A percentile compares a stretch with the other conserved stretches of the same genome.
phyloP scores from a whole-genome alignment of 2,888 invertebrate species.

The Atrina japonica region DNA sequence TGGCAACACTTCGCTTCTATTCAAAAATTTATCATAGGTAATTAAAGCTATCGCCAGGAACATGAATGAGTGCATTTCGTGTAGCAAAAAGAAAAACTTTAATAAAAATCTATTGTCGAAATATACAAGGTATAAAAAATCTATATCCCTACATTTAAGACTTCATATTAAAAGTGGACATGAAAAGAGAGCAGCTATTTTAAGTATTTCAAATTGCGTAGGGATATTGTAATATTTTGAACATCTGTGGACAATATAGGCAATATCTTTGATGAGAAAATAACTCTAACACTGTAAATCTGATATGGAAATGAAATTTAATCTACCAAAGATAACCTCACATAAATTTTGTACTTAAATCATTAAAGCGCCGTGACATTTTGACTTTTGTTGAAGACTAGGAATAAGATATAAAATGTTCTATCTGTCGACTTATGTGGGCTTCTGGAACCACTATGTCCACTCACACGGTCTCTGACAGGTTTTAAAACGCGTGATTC shows the following conservation, averaged over 20 bases:
- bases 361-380: not conserved
- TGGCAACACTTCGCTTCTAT: not conserved
- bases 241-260: slow-evolving; percentile 34
- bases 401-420: no score
- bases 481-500: no score
- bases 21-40: slow-evolving; percentile 1
- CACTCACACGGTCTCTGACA: no score
- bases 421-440: no score
- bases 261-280: slow-evolving; percentile 41
- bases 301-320: slow-evolving; percentile 33
- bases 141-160: slow-evolving; percentile 29
- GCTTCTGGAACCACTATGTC: no score
- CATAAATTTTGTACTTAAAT: slow-evolving; percentile 40
- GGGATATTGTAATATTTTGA: slow-evolving; percentile 22
- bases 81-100: no score
- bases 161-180: slow-evolving; percentile 30
- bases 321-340: slow-evolving; percentile 28
- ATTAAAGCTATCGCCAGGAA: no score
- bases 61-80: no score
- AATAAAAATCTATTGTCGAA: slow-evolving; percentile 1
- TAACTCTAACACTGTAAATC: slow-evolving; percentile 29
- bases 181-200: slow-evolving; percentile 24
- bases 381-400: no score
- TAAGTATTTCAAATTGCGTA: slow-evolving; percentile 32
- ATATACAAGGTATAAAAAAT: slow-evolving; percentile 15